Evolutionary conservation across 2,797 vertebrate species (phyloP).

Genomic region (Intellagama lesueurii): DNA sequence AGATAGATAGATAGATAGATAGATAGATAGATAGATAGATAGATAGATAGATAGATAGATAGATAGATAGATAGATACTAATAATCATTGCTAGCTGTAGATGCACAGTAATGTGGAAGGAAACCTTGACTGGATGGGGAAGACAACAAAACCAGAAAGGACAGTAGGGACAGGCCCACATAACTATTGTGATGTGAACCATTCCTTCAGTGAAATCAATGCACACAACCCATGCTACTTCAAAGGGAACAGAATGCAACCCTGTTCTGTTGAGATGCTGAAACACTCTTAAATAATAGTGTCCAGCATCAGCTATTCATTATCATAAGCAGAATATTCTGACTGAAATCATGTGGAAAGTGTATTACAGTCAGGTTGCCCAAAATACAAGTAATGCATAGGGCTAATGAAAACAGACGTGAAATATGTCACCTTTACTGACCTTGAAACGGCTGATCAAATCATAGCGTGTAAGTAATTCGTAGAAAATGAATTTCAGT

Average conservation of each 20-base stretch:
- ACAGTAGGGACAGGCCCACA: background rate
- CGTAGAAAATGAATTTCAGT: conserved; percentile 96
- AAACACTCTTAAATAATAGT: background rate
- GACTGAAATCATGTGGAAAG: background rate
- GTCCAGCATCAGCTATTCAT: too few relatives aligned
- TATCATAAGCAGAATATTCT: background rate
- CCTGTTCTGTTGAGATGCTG: fast-evolving
- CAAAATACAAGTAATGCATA: background rate
- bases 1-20: conserved; percentile 4
- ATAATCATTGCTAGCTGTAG: background rate
- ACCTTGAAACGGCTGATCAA: conserved; percentile 97
- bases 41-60: conserved; percentile 3
- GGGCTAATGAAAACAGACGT: background rate
- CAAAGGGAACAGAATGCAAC: background rate
- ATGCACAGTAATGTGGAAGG: background rate
- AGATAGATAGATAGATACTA: background rate
- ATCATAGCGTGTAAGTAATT: conserved; percentile 95
- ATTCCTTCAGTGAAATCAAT: background rate
- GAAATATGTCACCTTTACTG: conserved; percentile 55
- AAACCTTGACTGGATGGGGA: background rate
- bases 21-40: background rate
- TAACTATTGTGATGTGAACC: too few relatives aligned
- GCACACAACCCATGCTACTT: background rate
- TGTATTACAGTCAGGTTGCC: background rate
- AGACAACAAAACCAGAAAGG: background rate